Conservation (phyloP, 1,140 invertebrate species). For the Aphaenogaster ashmeadi region DNA sequence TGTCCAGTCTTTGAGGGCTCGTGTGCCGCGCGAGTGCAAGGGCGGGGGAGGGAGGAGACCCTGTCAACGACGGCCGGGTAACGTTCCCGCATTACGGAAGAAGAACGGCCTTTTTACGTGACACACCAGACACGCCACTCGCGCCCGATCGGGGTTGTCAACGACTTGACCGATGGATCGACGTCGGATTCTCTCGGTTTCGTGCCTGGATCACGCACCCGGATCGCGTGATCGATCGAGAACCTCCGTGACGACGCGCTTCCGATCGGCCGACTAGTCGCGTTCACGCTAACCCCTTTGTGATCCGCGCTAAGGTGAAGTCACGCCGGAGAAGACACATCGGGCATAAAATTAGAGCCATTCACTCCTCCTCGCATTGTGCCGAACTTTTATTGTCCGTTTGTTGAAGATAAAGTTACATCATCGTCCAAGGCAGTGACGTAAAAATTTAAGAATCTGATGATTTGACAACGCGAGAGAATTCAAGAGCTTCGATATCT, state of each 20-base stretch:
- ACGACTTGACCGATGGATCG: constrained; percentile 83
- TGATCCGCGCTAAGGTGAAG: constrained; percentile 14
- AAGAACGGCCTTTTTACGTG: constrained; percentile 81
- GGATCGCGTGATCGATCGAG: constrained; percentile 83
- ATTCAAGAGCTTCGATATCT: background rate
- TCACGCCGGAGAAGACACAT: constrained; percentile 35
- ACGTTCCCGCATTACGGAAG: constrained; percentile 62
- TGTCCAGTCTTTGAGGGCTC: constrained; percentile 38
- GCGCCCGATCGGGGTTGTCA: constrained; percentile 73
- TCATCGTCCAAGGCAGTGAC: background rate
- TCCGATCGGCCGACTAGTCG: background rate
- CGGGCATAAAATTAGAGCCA: constrained; percentile 36
- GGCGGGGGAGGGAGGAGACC: background rate
- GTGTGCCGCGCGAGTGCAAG: constrained; percentile 21
- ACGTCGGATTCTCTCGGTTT: constrained; percentile 73
- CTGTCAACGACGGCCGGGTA: constrained; percentile 74
- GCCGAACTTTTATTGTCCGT: constrained; percentile 24
- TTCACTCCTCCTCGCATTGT: constrained; percentile 22
- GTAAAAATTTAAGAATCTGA: background rate
- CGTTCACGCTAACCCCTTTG: constrained; percentile 30
- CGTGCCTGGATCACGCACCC: constrained; percentile 73
- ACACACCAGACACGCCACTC: constrained; percentile 72
- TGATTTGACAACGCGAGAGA: background rate
- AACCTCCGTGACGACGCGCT: constrained; percentile 80
- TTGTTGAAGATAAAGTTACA: background rate